Evolutionary conservation across 2,113 vertebrate species (phyloP).

Genomic region (Dissostichus mawsoni): DNA sequence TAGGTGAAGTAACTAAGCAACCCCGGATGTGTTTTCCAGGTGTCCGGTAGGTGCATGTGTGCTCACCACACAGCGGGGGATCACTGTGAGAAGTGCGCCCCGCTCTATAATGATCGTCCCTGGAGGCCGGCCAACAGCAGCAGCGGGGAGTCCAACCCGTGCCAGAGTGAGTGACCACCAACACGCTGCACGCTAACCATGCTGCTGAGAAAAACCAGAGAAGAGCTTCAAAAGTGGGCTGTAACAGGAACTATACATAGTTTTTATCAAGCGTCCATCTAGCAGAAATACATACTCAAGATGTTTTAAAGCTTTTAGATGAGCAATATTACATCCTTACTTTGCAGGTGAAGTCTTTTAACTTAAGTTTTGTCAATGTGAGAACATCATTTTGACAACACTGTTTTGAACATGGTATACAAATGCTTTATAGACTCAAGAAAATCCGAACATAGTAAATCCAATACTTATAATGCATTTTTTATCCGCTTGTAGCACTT

Average conservation of each 20-base stretch:
- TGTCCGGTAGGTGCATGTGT: conserved; percentile 87
- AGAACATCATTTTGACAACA: background rate
- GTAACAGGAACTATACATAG: background rate
- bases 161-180: conserved; percentile 86
- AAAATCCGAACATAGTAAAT: background rate
- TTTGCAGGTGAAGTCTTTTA: background rate
- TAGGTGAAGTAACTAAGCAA: conserved; percentile 42
- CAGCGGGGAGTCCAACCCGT: conserved; percentile 88
- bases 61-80: conserved; percentile 89
- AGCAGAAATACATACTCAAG: background rate
- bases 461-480: too few species aligned
- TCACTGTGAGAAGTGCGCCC: conserved; percentile 90
- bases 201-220: background rate
- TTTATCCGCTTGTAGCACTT: too few species aligned
- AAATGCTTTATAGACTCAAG: background rate
- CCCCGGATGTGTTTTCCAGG: conserved; percentile 76
- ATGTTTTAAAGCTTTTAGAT: background rate
- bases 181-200: background rate
- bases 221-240: background rate
- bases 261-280: background rate
- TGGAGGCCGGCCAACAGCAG: conserved; percentile 91
- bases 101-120: conserved; percentile 87
- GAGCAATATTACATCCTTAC: background rate
- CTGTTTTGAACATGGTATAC: background rate
- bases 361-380: too few species aligned